These are phyloP conservation scores for Spilosoma lubricipeda DNA, from an alignment of 2,888 invertebrate genomes.

Conservation along the genomic window DNA sequence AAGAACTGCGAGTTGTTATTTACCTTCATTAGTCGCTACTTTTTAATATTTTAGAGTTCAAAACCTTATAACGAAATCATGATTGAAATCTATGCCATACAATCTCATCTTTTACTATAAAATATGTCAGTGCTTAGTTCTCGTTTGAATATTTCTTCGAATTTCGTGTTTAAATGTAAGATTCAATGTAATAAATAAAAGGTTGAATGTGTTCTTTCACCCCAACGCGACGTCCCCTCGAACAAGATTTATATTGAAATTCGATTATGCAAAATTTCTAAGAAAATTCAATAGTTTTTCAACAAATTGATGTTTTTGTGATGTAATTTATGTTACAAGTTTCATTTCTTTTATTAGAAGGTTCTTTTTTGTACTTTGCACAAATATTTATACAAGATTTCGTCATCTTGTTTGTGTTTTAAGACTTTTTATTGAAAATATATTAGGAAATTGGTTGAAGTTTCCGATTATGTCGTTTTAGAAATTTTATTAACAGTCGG, in stretches of 20 bases:
- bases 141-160: slow-evolving; percentile 29
- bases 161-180: slow-evolving; percentile 38
- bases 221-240: slow-evolving; percentile 26
- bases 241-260: slow-evolving; percentile 24
- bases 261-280: slow-evolving; percentile 23
- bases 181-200: slow-evolving; percentile 32
- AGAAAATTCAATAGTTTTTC: slow-evolving; percentile 19
- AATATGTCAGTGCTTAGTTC: slow-evolving; percentile 18
- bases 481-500: background rate
- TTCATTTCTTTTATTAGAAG: slow-evolving; percentile 1
- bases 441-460: background rate
- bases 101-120: slow-evolving; percentile 19
- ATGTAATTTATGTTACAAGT: slow-evolving; percentile 16
- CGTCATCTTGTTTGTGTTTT: background rate
- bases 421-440: background rate
- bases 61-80: background rate
- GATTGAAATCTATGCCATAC: slow-evolving; percentile 8
- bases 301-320: slow-evolving; percentile 13
- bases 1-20: background rate
- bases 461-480: background rate
- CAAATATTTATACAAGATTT: background rate
- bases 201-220: slow-evolving; percentile 42
- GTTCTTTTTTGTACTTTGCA: background rate
- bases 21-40: background rate
- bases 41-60: background rate